phyloP scores from a whole-genome alignment of 53 echinoderm and acorn worm species.

The Pentamera pediparva region DNA sequence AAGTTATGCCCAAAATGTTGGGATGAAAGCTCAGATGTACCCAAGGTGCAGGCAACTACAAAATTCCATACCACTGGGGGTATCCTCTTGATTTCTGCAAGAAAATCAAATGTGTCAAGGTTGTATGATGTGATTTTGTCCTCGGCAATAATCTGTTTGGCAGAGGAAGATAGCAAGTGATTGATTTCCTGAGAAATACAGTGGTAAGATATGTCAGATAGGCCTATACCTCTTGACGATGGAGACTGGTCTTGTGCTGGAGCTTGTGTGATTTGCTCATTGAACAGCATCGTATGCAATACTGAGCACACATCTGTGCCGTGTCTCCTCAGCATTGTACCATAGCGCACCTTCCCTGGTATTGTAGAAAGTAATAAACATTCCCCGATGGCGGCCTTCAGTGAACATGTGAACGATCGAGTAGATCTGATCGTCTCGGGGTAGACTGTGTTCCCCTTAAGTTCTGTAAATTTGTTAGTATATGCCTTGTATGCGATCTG shows the following conservation, averaged over 20 bases:
- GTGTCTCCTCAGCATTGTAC: slow-evolving; percentile 14
- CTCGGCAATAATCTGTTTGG: slow-evolving; percentile 3
- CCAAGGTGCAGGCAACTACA: slow-evolving; percentile 10
- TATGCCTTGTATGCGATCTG: neutral
- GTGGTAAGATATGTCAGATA: neutral
- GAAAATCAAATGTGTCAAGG: slow-evolving; percentile 9
- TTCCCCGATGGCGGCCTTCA: slow-evolving; percentile 3
- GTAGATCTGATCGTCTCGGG: neutral
- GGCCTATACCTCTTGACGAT: neutral
- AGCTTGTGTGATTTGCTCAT: neutral
- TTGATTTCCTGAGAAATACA: slow-evolving; percentile 7
- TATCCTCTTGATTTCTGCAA: neutral
- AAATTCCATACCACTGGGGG: slow-evolving; percentile 14
- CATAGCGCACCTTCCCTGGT: slow-evolving; percentile 3
- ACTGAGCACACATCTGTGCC: slow-evolving; percentile 8
- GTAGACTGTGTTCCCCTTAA: neutral
- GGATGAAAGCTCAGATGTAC: slow-evolving; percentile 10
- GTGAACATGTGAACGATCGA: neutral
- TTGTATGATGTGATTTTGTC: neutral
- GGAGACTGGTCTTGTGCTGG: neutral
- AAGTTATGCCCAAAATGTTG: neutral
- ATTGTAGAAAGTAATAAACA: slow-evolving; percentile 4
- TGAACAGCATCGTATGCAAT: slow-evolving; percentile 8
- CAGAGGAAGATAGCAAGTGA: neutral
- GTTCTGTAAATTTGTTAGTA: neutral